Base-by-base conservation (phyloP, 2,888 invertebrate genomes). In the Serrognathus titanus region DNA sequence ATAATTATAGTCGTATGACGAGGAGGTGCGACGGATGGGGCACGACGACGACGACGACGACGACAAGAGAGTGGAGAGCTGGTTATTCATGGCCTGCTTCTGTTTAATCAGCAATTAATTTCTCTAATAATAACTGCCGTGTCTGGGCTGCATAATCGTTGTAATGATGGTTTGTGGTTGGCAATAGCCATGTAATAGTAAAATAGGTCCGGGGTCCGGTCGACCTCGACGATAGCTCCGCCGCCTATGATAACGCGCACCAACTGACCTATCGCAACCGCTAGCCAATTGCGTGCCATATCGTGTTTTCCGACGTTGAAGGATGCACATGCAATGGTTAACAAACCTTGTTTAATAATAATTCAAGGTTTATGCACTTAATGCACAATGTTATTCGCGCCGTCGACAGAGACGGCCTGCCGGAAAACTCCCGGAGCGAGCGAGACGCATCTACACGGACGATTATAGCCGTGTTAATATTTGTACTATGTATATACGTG, bases 341-440 rank as follows among this genome's bases (percentile, higher is more conserved):
- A 59, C 55, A 62, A 62, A 62, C 62, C 55, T 51, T 13, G 51
- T 59, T 59, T 55, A 63, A 58, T 57, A 57, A 53, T 59, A 61
- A 63, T 61, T 63, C 63, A 63, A 63, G 63, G 63, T 63, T 59
- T 59, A 31, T 48, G 48, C 35, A 41, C 37, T 53, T 48, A 35
- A 41, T 41, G 53, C 40, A 40, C 40, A 41, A 48, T 53, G 47
- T 47, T 53, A 47, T 47, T 46, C 46, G 53, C 53, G 53, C 37
- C 47, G 24, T 1, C 12, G 36, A 24, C 43, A 37, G 37, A 51
- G 24, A 31, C 24, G 24, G 24, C 24, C 24, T 31, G 7, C 7
- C 24, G 24, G 6, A 31, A 31, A 31, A 31, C 24, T 31, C 24
- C 6, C 6, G 24, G 24, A 1, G 24, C 24, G 24, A 31, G 24